A percentile compares a stretch with the other conserved stretches of the same genome.
phyloP scores from a whole-genome alignment of 1,140 invertebrate species.

The Diachasmimorpha longicaudata region DNA sequence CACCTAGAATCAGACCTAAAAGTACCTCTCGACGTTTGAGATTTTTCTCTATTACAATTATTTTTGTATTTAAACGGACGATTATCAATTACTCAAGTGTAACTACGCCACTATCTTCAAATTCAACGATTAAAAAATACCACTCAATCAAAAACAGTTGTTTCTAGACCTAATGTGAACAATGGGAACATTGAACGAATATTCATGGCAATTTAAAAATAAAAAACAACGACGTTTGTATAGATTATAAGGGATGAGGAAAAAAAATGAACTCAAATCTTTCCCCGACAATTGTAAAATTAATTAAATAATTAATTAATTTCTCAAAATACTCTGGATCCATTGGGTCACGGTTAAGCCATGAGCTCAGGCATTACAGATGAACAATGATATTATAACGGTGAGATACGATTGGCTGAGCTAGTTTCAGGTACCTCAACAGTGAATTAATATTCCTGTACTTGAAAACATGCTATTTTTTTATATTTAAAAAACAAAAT shows the following conservation, averaged over 20 bases:
- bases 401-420: slow-evolving; percentile 15
- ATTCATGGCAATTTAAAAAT: neutral
- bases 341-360: slow-evolving; percentile 23
- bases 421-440: slow-evolving; percentile 32
- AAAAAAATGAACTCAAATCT: neutral
- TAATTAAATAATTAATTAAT: too few relatives aligned
- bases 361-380: slow-evolving; percentile 16
- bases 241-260: neutral
- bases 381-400: slow-evolving; percentile 5
- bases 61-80: neutral
- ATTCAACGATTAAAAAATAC: neutral
- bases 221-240: neutral
- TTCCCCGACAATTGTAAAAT: neutral
- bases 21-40: slow-evolving; percentile 9
- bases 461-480: slow-evolving; percentile 52
- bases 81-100: neutral
- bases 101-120: neutral
- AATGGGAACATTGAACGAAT: neutral
- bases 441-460: slow-evolving; percentile 41
- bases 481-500: slow-evolving; percentile 44
- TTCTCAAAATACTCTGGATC: neutral
- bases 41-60: slow-evolving; percentile 4
- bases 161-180: neutral
- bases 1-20: neutral
- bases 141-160: neutral